Evolutionary conservation across 1,140 invertebrate species (phyloP).

Genomic region (Megathymus violae): DNA sequence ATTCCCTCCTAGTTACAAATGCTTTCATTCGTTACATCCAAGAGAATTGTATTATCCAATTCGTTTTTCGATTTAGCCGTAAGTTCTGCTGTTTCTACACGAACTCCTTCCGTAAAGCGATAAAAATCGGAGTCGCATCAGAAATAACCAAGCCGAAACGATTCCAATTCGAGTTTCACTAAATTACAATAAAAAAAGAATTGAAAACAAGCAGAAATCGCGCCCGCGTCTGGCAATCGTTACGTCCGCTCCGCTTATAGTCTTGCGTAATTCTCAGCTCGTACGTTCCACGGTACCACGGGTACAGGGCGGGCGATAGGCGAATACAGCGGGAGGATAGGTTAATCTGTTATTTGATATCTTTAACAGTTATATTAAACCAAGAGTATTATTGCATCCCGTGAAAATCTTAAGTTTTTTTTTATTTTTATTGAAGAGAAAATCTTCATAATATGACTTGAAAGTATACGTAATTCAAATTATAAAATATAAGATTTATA

Average conservation of each 20-base stretch:
- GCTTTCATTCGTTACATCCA: too few relatives aligned
- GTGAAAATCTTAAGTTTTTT: too few relatives aligned
- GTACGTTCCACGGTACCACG: constrained; percentile 14
- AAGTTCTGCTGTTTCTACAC: background rate
- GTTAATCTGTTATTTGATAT: too few relatives aligned
- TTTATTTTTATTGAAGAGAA: too few relatives aligned
- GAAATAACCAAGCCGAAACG: constrained; percentile 34
- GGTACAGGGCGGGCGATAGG: background rate
- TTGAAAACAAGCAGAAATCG: constrained; percentile 44
- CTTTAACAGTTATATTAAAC: too few relatives aligned
- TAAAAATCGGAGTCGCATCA: constrained; percentile 28
- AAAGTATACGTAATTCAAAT: too few relatives aligned
- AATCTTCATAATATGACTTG: too few relatives aligned
- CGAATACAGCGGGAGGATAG: too few relatives aligned
- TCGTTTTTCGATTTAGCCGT: background rate
- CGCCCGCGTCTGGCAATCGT: constrained; percentile 28
- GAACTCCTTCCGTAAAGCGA: constrained; percentile 6
- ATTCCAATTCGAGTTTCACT: constrained; percentile 38
- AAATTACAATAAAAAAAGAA: constrained; percentile 42
- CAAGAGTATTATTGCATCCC: too few relatives aligned
- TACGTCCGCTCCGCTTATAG: constrained; percentile 39
- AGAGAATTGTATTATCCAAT: background rate
- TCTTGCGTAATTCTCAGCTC: constrained; percentile 51
- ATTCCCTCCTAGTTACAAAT: too few relatives aligned
- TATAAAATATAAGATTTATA: too few relatives aligned